These are phyloP conservation scores for Sula dactylatra DNA, from an alignment of 2,113 vertebrate species.

Conservation along the genomic window DNA sequence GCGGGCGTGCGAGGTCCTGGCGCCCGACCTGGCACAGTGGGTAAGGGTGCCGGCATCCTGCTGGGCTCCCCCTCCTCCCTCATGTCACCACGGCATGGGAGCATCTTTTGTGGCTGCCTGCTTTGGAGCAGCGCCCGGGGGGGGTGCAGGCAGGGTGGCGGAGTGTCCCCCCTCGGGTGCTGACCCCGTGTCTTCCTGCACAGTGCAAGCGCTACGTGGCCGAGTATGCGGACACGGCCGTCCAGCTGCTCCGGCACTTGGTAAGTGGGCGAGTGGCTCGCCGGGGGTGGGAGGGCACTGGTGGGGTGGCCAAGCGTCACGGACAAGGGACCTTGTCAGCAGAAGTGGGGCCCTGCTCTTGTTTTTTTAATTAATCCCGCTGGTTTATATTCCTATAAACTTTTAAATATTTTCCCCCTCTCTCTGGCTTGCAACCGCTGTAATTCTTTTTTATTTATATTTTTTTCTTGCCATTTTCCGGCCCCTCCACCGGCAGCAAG, in stretches of 20 bases:
- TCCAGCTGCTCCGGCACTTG: constrained; percentile 80
- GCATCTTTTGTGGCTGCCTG: too few species aligned
- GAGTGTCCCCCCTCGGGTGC: fast-evolving
- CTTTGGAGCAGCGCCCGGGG: not conserved
- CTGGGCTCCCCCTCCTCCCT: not conserved
- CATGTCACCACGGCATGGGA: fast-evolving
- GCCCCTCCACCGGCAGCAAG: constrained; percentile 6
- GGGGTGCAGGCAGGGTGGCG: too few species aligned
- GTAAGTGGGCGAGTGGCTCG: constrained; percentile 69
- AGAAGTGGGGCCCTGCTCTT: not conserved
- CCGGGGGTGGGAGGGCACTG: fast-evolving
- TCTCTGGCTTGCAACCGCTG: not conserved
- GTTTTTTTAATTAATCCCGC: not conserved
- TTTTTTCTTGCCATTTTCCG: not conserved
- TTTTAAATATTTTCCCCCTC: not conserved
- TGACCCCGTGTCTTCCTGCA: not conserved
- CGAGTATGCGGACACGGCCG: constrained; percentile 59
- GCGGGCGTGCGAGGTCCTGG: constrained; percentile 75
- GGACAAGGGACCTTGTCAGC: not conserved
- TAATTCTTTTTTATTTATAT: constrained; percentile 22
- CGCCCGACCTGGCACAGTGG: constrained; percentile 30
- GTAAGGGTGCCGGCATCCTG: not conserved
- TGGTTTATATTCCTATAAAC: not conserved
- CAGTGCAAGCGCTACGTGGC: constrained; percentile 88
- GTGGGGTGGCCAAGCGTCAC: fast-evolving